Evolutionary conservation across 1,140 invertebrate genomes (phyloP).

Genomic region (Heliconius himera): DNA sequence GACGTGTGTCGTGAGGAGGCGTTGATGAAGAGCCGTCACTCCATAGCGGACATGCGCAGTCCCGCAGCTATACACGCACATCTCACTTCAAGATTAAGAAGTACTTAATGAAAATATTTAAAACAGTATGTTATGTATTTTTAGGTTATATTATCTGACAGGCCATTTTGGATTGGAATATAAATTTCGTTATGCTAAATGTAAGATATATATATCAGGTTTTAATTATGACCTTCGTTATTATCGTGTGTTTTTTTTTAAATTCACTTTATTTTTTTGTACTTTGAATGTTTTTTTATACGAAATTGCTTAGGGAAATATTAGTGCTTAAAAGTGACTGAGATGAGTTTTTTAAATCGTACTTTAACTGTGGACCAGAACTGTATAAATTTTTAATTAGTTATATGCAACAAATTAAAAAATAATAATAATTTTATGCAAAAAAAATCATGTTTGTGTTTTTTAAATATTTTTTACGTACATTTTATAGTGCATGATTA

Average conservation of each 20-base stretch:
- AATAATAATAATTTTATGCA: background rate
- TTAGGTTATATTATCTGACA: background rate
- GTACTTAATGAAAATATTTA: constrained; percentile 36
- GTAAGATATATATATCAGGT: no score
- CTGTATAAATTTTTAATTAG: background rate
- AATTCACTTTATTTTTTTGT: background rate
- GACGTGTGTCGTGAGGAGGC: constrained; percentile 70
- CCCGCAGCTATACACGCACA: constrained; percentile 53
- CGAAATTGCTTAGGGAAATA: background rate
- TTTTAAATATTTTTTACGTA: background rate
- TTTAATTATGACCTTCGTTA: no score
- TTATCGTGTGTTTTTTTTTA: background rate
- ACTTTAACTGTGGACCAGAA: background rate
- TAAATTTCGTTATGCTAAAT: background rate
- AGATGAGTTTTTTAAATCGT: background rate
- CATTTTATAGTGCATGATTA: background rate
- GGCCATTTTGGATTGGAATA: background rate
- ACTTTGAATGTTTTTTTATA: background rate
- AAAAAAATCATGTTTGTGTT: background rate
- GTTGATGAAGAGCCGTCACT: constrained; percentile 65
- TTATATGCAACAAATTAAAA: background rate
- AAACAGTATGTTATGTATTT: background rate
- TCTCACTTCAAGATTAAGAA: constrained; percentile 44
- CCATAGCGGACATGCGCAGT: constrained; percentile 70
- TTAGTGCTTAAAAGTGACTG: background rate